Conservation (phyloP, 1,140 invertebrate species). For the Drosophila serrata region DNA sequence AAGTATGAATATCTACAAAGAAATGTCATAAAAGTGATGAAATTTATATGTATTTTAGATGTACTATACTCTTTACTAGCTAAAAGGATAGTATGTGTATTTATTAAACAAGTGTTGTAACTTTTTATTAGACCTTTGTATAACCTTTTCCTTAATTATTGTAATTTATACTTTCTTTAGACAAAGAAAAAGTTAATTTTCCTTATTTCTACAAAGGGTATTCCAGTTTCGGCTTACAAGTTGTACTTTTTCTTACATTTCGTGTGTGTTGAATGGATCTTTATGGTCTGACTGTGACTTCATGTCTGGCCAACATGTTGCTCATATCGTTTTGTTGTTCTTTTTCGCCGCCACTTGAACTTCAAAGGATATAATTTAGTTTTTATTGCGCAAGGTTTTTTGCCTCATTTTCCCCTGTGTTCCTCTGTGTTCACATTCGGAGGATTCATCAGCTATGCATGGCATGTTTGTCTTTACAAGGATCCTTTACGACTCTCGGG, state of each 20-base stretch:
- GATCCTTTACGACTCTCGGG: constrained; percentile 56
- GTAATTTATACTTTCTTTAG: not conserved
- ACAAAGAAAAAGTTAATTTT: too few species aligned
- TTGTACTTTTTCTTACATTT: not conserved
- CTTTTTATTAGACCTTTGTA: too few species aligned
- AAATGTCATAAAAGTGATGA: not conserved
- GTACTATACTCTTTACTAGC: not conserved
- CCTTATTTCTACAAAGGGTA: not conserved
- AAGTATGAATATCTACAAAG: not conserved
- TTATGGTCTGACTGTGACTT: constrained; percentile 30
- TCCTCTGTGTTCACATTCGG: constrained; percentile 31
- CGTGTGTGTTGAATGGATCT: constrained; percentile 25
- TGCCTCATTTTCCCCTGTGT: constrained; percentile 22
- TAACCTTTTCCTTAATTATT: not conserved
- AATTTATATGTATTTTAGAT: not conserved
- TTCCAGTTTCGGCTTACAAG: not conserved
- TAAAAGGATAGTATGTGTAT: not conserved
- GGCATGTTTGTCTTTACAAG: constrained; percentile 68
- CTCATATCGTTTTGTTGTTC: constrained; percentile 38
- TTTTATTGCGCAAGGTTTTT: constrained; percentile 74
- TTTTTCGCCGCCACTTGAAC: constrained; percentile 66
- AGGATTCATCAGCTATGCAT: constrained; percentile 73
- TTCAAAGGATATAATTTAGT: constrained; percentile 82
- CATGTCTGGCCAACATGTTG: constrained; percentile 68
- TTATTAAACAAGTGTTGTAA: too few species aligned